Base-by-base conservation (phyloP, 2,797 vertebrate genomes). In the Anguilla anguilla region DNA sequence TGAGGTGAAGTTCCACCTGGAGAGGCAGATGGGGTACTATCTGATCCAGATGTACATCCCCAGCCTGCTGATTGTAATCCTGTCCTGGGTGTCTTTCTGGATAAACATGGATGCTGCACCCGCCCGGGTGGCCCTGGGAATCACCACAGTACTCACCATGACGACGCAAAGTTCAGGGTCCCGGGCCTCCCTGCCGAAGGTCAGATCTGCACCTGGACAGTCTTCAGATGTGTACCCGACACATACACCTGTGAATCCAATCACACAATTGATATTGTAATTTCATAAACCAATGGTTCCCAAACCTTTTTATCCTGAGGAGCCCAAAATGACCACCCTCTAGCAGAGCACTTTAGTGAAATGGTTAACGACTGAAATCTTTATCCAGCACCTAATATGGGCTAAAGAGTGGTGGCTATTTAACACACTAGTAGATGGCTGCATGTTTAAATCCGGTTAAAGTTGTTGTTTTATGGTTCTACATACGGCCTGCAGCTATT, bases 31-130 rank as follows among this genome's bases (percentile, higher is more conserved):
- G 99, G 99, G 99, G 53, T 99, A 99, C 95, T 99, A 99, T 94
- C 96, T 99, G 96, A 99, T 99, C 96, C 99, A 99, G 97, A 99
- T 99, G 99, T 99, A 99, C 94, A 99, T 99, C 90, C 99, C 99
- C 85, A 99, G 98, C 88, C 97, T 99, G 90, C 96, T 99, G 92
- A 99, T 99, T 77, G 99, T 99, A 94, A 99, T 99, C 95, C 97
- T 99, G 88, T 99, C 98, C 55, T 99, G 99, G 99, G 98, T 99
- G 88, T 99, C 99, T 85, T 99, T 99, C 94, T 99, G 99, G 99
- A 99, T 99, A 94, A 99, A 99, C 91, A 99, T 99, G 99, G 99
- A 99, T 84, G 99, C 99, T 25, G 98, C 99, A 46, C 99, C 99
- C 53, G 99, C 99, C 90, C 97, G 99, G 92, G 99, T 99, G 3